Base-by-base conservation (phyloP, 1,140 invertebrate genomes). In the Episyrphus balteatus region DNA sequence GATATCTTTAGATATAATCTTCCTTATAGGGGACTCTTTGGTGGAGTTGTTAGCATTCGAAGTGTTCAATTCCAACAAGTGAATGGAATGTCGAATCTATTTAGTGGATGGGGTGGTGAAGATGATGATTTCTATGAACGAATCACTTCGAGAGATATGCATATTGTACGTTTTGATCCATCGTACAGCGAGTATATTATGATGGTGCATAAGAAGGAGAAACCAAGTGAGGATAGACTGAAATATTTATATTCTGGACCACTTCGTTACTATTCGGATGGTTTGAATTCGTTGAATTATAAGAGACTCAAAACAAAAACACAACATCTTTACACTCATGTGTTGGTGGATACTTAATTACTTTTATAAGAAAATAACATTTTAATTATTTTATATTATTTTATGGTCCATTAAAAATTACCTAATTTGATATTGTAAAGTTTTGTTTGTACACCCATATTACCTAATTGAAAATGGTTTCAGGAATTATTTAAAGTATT, bases 61-160 rank as follows among this genome's bases (percentile, higher is more conserved):
- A 75, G 76, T 32, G 72, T 79, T 43, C 82, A 87, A 50, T 94
- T 84, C 66, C 73, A 80, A 48, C 66, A 70, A 52, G 80, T 91
- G 2, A 97, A 98, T 73, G 93, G 94, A 2, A 95, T 94, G 76
- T 68, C 65, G 2, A 90, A 90, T 65, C 61, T 81, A 19, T 91
- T 84, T 61, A 86, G 82, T 70, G 89, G 87, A 0, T 92, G 88
- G 88, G 89, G 84, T 37, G 88, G 85, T 34, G 88, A 93, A 72
- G 88, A 93, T 70, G 91, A 94, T 72, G 92, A 97, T 67, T 82
- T 96, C 60, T 86, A 81, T 55, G 72, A 61, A 34, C 69, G 83
- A 34, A 60, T 86, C 33, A 59, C 70, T 21, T 55, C 64, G 36
- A 60, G 72, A 50, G 69, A 75, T 19, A 64, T 80, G 13, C 69